Evolutionary conservation across 2,797 vertebrate genomes (phyloP), one percentile per base, ranked within the genome.

Genomic region (Rhynchonycteris naso): DNA sequence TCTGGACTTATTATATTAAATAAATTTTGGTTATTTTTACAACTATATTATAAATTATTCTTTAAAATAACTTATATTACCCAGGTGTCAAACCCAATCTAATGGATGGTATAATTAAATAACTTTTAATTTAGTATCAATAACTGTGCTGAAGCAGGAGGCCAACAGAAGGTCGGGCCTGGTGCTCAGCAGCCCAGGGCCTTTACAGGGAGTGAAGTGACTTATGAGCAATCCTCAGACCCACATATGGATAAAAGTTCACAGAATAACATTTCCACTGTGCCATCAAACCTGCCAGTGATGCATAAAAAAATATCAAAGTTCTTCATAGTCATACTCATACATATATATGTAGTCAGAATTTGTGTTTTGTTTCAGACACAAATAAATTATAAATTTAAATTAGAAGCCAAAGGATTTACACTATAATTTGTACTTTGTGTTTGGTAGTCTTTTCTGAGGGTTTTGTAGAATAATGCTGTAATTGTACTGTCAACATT

Each of bases 361-460:
- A 69, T 90, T 59, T 65, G 18, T n/a, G 47, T 91, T 81, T 85
- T 95, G 65, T 74, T 87, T 95, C 92, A 68, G 68, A 21, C 0
- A 33, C 30, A 84, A 74, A 47, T 80, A 87, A 84, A 84, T 94
- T 93, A 68, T 26, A 93, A 59, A 68, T 94, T 95, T 88, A 81
- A 90, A 86, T 78, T 79, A 47, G 14, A 92, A 95, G 56, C 7
- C 7, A 95, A 76, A 91, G 4, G 10, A 78, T 71, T 90, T 75
- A 52, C 19, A 89, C 4, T 76, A 92, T 88, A 91, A 92, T 71
- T 88, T 38, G 28, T 43, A 50, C 6, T 66, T 93, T 78, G 33
- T 61, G 5, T 71, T 93, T 76, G 47, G 24, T 56, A 84, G 58
- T 63, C 15, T 88, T 59, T 92, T 90, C 63, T 63, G 10, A 88